Conservation (phyloP, 2,797 vertebrate genomes). For the Botia kubotai region DNA sequence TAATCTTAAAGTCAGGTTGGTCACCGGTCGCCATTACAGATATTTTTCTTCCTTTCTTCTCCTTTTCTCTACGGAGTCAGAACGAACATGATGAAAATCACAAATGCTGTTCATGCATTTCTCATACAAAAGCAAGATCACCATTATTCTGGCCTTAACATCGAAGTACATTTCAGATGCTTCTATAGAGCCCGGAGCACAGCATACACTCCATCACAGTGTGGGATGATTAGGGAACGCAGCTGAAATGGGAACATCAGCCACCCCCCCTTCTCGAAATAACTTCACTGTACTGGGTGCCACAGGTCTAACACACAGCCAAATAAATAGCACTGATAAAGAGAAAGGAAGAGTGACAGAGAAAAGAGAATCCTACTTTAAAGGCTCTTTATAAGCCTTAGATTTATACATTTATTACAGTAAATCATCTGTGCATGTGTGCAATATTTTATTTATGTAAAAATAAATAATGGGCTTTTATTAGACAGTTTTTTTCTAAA, state of each 20-base stretch:
- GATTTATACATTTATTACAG: conserved; percentile 17
- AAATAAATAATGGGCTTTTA: not conserved
- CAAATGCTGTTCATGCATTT: conserved; percentile 9
- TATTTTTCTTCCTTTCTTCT: conserved; percentile 9
- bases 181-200: conserved; percentile 47
- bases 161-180: conserved; percentile 54
- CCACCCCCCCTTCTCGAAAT: conserved; percentile 9
- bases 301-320: conserved; percentile 9
- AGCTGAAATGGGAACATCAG: not conserved
- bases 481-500: not conserved
- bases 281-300: conserved; percentile 20
- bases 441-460: conserved; percentile 3
- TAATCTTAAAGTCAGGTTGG: conserved; percentile 46
- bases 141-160: conserved; percentile 49
- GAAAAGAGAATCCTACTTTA: not conserved
- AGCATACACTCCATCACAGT: conserved; percentile 32
- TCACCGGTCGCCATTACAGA: conserved; percentile 41
- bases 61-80: conserved; percentile 30
- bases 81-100: conserved; percentile 25
- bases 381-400: conserved; percentile 23
- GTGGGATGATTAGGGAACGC: conserved; percentile 41
- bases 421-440: not conserved
- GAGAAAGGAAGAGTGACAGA: not conserved
- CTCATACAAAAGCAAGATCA: conserved; percentile 40
- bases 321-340: conserved; percentile 8